A percentile compares a stretch with the other conserved stretches of the same genome.
These are phyloP conservation scores for Nannoperca obscura DNA, from an alignment of 2,797 vertebrate species.

Conservation along the genomic window DNA sequence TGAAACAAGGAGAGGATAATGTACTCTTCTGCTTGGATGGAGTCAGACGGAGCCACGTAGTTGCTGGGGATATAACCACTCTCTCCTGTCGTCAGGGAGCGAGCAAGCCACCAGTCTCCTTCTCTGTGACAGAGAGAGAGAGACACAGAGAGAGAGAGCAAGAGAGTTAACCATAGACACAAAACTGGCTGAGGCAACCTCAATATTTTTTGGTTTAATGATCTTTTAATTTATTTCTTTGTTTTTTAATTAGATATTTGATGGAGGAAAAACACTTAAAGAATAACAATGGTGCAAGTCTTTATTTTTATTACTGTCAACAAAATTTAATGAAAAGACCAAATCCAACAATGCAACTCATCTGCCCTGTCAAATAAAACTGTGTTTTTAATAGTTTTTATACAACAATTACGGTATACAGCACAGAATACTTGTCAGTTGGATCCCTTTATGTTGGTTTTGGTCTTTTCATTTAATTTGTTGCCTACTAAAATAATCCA, in stretches of 20 bases:
- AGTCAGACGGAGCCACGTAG: slow-evolving; percentile 98
- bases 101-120: slow-evolving; percentile 99
- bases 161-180: slow-evolving; percentile 22
- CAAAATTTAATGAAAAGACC: slow-evolving; percentile 6
- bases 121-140: slow-evolving; percentile 93
- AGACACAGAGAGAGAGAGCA: slow-evolving; percentile 55
- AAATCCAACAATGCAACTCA: not conserved
- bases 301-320: not conserved
- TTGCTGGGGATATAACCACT: slow-evolving; percentile 99
- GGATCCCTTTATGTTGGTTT: not conserved
- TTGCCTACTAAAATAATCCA: not conserved
- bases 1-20: slow-evolving; percentile 43
- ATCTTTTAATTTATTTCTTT: not conserved
- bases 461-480: slow-evolving; percentile 6
- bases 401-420: not conserved
- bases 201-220: not conserved
- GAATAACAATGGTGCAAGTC: not conserved
- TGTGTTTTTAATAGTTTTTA: not conserved
- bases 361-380: too few species aligned
- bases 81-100: slow-evolving; percentile 94
- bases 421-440: not conserved
- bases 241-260: not conserved
- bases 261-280: slow-evolving; percentile 6
- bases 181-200: slow-evolving; percentile 8
- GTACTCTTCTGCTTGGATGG: slow-evolving; percentile 99